Conservation (phyloP, 2,113 vertebrate genomes). For the Chaetodon trifascialis region DNA sequence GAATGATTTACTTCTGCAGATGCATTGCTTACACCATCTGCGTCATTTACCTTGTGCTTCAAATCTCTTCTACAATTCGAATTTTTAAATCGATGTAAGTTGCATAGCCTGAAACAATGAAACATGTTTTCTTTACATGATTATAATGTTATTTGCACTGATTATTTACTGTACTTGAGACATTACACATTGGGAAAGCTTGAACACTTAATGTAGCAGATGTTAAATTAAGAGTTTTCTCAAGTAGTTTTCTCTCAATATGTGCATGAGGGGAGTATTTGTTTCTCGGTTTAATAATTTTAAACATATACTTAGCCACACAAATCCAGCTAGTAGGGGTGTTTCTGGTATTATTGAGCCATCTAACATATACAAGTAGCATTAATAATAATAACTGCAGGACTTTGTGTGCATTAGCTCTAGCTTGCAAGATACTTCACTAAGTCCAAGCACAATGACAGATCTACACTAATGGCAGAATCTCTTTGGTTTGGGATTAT, state of each 20-base stretch:
- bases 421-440: neutral
- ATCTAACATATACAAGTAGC: constrained; percentile 1
- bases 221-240: neutral
- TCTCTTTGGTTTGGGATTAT: neutral
- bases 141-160: neutral
- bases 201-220: neutral
- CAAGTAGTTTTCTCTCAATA: no score
- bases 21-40: neutral
- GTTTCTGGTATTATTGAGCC: neutral
- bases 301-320: neutral
- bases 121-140: neutral
- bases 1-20: neutral
- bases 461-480: neutral
- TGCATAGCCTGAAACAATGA: neutral
- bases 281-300: neutral
- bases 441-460: neutral
- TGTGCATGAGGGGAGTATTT: neutral
- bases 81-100: neutral
- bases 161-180: neutral
- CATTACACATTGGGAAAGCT: neutral
- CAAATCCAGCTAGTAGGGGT: neutral
- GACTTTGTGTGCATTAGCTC: neutral
- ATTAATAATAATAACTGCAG: neutral
- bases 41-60: no score
- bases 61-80: neutral